Conservation (phyloP, 2,888 invertebrate species). For the Tigriopus californicus region DNA sequence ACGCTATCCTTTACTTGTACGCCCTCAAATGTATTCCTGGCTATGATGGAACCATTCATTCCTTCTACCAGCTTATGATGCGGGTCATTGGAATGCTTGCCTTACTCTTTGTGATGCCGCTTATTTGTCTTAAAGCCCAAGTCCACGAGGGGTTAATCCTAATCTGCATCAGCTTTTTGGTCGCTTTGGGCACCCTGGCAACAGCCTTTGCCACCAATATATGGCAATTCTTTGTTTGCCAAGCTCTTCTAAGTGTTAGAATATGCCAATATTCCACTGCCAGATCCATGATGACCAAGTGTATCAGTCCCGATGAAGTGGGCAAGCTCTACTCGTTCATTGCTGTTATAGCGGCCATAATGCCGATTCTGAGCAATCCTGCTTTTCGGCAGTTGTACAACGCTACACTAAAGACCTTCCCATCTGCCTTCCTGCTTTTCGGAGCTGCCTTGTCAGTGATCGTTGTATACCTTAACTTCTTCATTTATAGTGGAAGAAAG, state of each 20-base stretch:
- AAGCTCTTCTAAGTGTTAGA: background rate
- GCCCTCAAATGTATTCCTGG: background rate
- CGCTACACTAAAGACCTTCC: background rate
- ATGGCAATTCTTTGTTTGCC: background rate
- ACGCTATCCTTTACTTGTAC: background rate
- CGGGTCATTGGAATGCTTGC: background rate
- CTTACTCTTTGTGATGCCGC: background rate
- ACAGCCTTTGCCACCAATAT: background rate
- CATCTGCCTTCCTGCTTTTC: background rate
- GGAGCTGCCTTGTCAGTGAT: background rate
- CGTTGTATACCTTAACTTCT: background rate
- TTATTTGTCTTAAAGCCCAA: background rate
- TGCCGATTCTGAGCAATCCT: background rate
- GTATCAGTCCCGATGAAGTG: constrained; percentile 13
- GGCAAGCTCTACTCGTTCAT: constrained; percentile 1
- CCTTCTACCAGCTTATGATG: background rate
- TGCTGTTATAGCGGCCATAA: background rate
- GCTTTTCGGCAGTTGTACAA: background rate
- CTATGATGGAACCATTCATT: background rate
- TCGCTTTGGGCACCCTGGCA: background rate
- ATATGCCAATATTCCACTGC: background rate
- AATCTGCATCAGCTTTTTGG: background rate
- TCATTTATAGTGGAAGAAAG: background rate
- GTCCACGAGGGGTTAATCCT: background rate
- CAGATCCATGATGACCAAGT: constrained; percentile 16